phyloP scores from a whole-genome alignment of 2,113 vertebrate species.

The Pardalotus punctatus region DNA sequence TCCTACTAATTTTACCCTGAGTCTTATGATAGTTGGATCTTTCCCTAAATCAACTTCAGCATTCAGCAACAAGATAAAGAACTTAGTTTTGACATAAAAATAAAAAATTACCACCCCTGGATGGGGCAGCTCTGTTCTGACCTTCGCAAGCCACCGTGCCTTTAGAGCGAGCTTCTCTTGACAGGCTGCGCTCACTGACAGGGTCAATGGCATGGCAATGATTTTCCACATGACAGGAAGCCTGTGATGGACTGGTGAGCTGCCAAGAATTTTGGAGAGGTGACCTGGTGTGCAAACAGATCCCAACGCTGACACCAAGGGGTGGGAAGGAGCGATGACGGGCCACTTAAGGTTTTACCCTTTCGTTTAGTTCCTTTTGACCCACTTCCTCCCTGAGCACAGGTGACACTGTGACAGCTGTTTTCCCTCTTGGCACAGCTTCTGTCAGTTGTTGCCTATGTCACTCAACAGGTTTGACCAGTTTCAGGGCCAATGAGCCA shows the following conservation, averaged over 20 bases:
- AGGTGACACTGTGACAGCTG: background rate
- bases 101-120: background rate
- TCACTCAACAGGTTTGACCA: background rate
- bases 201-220: fast-evolving
- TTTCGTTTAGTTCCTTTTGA: background rate
- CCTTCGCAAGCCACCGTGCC: fast-evolving
- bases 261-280: background rate
- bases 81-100: background rate
- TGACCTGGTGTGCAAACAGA: background rate
- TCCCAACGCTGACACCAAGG: background rate
- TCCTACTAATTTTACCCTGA: background rate
- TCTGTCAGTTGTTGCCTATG: background rate
- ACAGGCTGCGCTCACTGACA: background rate
- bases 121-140: background rate
- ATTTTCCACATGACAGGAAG: background rate
- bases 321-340: background rate
- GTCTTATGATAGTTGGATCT: background rate
- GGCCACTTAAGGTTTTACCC: background rate
- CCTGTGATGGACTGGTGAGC: background rate
- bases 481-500: background rate
- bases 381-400: background rate
- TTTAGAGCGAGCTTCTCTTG: fast-evolving
- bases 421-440: background rate
- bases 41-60: background rate
- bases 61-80: background rate